Evolutionary conservation across 2,113 vertebrate genomes (phyloP).

Genomic region (Sclerurus mexicanus): DNA sequence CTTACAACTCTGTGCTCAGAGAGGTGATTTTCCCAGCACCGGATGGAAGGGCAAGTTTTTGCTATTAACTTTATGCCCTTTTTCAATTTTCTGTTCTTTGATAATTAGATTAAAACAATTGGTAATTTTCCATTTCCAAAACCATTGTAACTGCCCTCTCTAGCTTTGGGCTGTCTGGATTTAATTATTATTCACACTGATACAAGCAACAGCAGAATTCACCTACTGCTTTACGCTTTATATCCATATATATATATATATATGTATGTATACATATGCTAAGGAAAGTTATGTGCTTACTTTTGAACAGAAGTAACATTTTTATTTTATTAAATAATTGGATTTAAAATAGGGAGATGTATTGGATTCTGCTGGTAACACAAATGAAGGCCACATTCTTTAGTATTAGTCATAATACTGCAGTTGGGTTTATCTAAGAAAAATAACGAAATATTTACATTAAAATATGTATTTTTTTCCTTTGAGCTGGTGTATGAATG

Average conservation of each 20-base stretch:
- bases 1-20: too few species aligned
- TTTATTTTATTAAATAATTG: not conserved
- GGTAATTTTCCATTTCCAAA: not conserved
- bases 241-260: not conserved
- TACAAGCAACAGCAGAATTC: not conserved
- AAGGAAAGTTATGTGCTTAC: not conserved
- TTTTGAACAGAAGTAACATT: not conserved
- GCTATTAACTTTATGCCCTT: not conserved
- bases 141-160: not conserved
- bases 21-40: not conserved
- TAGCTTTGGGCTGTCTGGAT: not conserved
- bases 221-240: not conserved
- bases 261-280: not conserved
- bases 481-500: not conserved
- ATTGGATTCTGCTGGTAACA: not conserved
- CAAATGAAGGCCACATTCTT: not conserved
- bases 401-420: not conserved
- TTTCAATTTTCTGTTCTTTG: not conserved
- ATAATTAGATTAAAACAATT: not conserved
- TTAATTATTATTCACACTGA: not conserved
- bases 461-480: not conserved
- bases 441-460: not conserved
- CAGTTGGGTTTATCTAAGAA: not conserved
- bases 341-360: not conserved
- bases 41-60: not conserved